Evolutionary conservation across 2,888 invertebrate species (phyloP).

Genomic region (Diarsia brunnea): DNA sequence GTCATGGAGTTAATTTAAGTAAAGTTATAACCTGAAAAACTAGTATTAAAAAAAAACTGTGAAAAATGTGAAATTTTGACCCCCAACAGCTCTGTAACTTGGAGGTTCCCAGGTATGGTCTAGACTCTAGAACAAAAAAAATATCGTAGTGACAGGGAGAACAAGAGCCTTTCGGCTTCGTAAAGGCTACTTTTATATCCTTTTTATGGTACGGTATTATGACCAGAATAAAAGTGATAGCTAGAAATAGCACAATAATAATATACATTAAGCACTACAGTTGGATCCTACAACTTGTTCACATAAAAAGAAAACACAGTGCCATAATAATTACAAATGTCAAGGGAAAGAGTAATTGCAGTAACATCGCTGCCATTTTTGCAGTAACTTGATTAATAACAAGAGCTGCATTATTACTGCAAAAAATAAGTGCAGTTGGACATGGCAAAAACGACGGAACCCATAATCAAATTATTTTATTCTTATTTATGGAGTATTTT

Average conservation of each 20-base stretch:
- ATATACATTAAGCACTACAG: neutral
- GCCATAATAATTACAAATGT: slow-evolving; percentile 43
- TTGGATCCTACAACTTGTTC: slow-evolving; percentile 2
- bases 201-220: no score
- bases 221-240: slow-evolving; percentile 4
- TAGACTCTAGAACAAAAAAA: no score
- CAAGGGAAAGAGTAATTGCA: slow-evolving; percentile 45
- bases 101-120: no score
- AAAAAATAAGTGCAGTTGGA: slow-evolving; percentile 17
- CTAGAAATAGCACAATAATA: slow-evolving; percentile 15
- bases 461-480: slow-evolving; percentile 22
- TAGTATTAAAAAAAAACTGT: no score
- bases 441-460: slow-evolving; percentile 11
- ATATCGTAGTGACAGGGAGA: no score
- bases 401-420: neutral
- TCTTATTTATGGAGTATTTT: neutral
- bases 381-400: slow-evolving; percentile 21
- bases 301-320: slow-evolving; percentile 18
- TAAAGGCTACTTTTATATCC: no score
- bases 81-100: no score
- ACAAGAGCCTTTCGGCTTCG: no score
- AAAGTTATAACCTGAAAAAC: no score
- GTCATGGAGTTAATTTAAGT: no score
- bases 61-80: no score
- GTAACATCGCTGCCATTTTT: slow-evolving; percentile 23